Base-by-base conservation (phyloP, 2,113 vertebrate species). In the Alethe diademata region DNA sequence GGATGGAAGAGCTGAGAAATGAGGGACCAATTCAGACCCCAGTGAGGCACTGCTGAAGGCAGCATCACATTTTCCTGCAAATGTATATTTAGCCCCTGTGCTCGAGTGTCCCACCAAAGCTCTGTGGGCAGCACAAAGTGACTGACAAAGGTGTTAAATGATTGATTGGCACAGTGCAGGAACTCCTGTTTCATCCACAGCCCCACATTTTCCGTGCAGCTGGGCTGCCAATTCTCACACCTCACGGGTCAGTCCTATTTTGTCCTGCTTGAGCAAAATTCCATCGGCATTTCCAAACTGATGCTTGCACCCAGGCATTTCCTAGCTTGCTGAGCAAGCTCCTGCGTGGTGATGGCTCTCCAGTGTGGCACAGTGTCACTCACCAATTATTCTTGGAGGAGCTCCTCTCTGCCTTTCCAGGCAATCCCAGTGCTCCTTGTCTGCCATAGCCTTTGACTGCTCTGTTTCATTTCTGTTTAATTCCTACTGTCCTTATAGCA, bases 171-270 rank as follows among this genome's bases (percentile, higher is more conserved):
- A 1, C 76, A 50, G 71, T 3, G 0, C 11, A 79, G 56, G 26
- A 87, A 91, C 76, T 94, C 87, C 89, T 57, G 79, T 87, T 97
- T 89, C 86, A 82, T 80, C 69, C 48, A 4, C 0, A 11, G 65
- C 88, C 67, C 91, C 85, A 24, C 58, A 87, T 96, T 97, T 97
- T 96, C 95, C 95, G 6, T 64, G n/a, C 20, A 5, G 65, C 58
- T 48, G 56, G 45, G 76, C 78, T 97, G 95, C 95, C 96, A 97
- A 96, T 90, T 90, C 82, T 96, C 95, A 93, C 95, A 97, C 95
- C 91, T 97, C 76, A 29, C 1, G 31, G 82, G 90, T 83, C 86
- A 94, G 40, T 45, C 80, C 53, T 93, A 14, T 88, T 96, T 86
- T 56, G 71, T 89, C 88, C 94, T 93, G 85, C 74, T 94, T 0